phyloP scores from a whole-genome alignment of 1,140 invertebrate genomes.

The Pogonognathellus flavescens region DNA sequence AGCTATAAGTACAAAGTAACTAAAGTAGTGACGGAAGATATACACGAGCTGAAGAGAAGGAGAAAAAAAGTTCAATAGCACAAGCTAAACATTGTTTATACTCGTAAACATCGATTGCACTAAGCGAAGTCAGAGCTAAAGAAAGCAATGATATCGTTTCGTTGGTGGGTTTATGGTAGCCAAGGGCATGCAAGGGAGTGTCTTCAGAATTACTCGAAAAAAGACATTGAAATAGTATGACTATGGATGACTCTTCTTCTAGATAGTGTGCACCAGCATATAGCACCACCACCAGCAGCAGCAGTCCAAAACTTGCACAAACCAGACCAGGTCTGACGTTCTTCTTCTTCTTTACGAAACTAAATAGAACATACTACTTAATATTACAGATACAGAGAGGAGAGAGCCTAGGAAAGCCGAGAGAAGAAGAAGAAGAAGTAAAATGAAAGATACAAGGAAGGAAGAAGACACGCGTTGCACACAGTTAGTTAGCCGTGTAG shows the following conservation, averaged over 20 bases:
- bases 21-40: conserved; percentile 7
- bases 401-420: neutral
- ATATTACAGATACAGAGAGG: neutral
- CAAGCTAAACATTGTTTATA: conserved; percentile 11
- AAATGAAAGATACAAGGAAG: conserved; percentile 35
- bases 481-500: conserved; percentile 46
- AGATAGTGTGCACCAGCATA: conserved; percentile 15
- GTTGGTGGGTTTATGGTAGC: conserved; percentile 35
- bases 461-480: conserved; percentile 21
- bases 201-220: neutral
- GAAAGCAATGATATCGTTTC: conserved; percentile 24
- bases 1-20: neutral
- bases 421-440: neutral
- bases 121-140: neutral
- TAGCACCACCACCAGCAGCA: neutral
- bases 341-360: no score
- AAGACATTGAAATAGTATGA: conserved; percentile 17
- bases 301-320: no score
- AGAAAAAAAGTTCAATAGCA: conserved; percentile 23
- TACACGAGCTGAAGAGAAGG: neutral
- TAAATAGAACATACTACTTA: no score
- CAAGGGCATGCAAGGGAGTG: conserved; percentile 37
- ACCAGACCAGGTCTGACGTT: no score
- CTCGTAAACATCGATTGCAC: neutral
- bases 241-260: conserved; percentile 27